Evolutionary conservation across 2,888 invertebrate species (phyloP).

Genomic region (Calephelis perditalis): DNA sequence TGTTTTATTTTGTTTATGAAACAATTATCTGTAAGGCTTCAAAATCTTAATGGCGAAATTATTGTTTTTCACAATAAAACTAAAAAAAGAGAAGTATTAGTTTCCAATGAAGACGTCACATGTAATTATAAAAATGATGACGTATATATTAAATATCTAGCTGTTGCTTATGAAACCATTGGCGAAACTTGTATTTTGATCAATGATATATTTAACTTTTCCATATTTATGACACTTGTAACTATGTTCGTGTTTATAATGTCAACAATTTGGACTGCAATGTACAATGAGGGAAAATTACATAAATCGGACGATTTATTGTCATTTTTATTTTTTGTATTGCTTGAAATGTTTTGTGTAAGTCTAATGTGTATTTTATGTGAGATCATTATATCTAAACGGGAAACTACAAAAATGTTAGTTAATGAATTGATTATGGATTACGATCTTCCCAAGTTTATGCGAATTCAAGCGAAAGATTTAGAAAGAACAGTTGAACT

Average conservation of each 20-base stretch:
- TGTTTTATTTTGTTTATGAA: constrained; percentile 42
- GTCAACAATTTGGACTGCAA: constrained; percentile 47
- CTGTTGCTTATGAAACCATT: constrained; percentile 42
- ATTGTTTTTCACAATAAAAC: constrained; percentile 35
- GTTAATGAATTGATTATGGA: constrained; percentile 54
- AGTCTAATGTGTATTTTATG: constrained; percentile 35
- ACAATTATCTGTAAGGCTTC: constrained; percentile 41
- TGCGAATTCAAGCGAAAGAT: constrained; percentile 52
- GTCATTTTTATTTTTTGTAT: neutral
- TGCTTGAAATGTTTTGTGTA: constrained; percentile 5
- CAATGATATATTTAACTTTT: constrained; percentile 50
- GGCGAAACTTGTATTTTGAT: constrained; percentile 43
- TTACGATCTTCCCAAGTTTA: constrained; percentile 45
- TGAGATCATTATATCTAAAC: constrained; percentile 39
- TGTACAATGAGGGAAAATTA: constrained; percentile 40
- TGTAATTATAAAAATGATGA: constrained; percentile 12
- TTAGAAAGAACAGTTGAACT: constrained; percentile 54
- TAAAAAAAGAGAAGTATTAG: constrained; percentile 31
- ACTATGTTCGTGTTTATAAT: constrained; percentile 49
- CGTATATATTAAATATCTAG: constrained; percentile 33
- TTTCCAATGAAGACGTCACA: constrained; percentile 26
- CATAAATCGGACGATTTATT: constrained; percentile 26
- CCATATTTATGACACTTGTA: constrained; percentile 50
- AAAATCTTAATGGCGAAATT: constrained; percentile 41
- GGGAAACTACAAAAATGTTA: constrained; percentile 44